Conservation (phyloP, 2,797 vertebrate genomes). For the Gymnopithys bicolor region DNA sequence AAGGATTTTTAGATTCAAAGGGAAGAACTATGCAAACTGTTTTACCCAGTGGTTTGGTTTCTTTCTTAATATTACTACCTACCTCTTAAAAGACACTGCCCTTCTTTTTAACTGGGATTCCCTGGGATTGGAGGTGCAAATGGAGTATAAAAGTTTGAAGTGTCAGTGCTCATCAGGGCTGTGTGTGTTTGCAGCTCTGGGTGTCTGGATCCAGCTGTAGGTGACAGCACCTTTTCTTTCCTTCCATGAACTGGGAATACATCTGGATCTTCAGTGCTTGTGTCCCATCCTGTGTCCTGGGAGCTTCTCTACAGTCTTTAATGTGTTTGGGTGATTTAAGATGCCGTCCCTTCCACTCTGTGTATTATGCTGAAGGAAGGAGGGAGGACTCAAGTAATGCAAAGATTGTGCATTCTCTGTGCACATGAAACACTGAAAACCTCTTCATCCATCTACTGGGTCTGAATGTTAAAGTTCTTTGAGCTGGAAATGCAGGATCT, state of each 20-base stretch:
- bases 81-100: neutral
- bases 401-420: neutral
- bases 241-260: neutral
- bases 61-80: neutral
- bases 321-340: neutral
- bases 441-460: conserved; percentile 6
- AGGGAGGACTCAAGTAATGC: neutral
- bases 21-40: neutral
- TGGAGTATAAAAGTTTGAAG: neutral
- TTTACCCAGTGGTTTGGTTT: neutral
- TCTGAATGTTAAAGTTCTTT: conserved; percentile 39
- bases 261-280: neutral
- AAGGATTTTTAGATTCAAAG: neutral
- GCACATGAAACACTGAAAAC: conserved; percentile 32
- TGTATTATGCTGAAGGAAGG: neutral
- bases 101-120: neutral
- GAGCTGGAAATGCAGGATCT: conserved; percentile 46
- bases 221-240: neutral
- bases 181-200: neutral
- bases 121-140: neutral
- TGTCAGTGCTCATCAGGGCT: neutral
- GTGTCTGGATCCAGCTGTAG: neutral
- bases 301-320: neutral
- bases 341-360: accelerated
- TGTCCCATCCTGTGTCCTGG: neutral